Evolutionary conservation across 92 coral and sea anemone species (phyloP), one percentile per base, ranked within the genome.

Genomic region (Porites divaricata): DNA sequence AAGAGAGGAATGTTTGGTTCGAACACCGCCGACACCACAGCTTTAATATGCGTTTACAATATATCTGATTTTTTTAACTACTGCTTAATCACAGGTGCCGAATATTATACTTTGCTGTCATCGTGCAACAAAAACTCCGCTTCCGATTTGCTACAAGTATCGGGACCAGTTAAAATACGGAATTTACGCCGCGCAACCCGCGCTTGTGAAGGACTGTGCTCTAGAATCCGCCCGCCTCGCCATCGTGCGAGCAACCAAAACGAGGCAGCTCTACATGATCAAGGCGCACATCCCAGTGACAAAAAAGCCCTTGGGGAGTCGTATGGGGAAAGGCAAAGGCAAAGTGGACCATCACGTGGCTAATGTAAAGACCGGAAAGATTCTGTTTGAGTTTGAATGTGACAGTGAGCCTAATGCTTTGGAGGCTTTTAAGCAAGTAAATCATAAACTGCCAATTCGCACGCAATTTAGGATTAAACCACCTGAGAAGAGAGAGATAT

Each of bases 321-420:
- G 96, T 12, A 96, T 96, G 99, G 99, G 99, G 9, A 96, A 96
- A 88, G 99, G 99, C 45, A 93, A 96, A 85, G 99, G 99, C 58
- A 96, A 96, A 78, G 81, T 96, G 21, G 97, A 95, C 69, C 99
- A 96, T 84, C 83, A 87, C 63, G 97, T 95, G 52, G 99, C 99
- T 2, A 94, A 92, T 79, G 95, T 96, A 21, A 96, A 92, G 74
- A 93, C 95, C 23, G 99, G 99, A 19, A 95, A 96, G 74, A 89
- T 96, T 26, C 41, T 96, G 24, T 96, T 96, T 89, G 98, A 96
- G 72, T 96, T 90, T 67, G 93, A 94, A 81, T 89, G 99, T 95
- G 99, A 96, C 81, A 96, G 85, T 83, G 99, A 91, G 35, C 89
- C 99, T 11, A 65, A 90, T 49, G 99, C 99, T 2, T 24, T 85